These are phyloP conservation scores for Thymelicus sylvestris DNA, from an alignment of 2,888 invertebrate genomes.

Conservation along the genomic window DNA sequence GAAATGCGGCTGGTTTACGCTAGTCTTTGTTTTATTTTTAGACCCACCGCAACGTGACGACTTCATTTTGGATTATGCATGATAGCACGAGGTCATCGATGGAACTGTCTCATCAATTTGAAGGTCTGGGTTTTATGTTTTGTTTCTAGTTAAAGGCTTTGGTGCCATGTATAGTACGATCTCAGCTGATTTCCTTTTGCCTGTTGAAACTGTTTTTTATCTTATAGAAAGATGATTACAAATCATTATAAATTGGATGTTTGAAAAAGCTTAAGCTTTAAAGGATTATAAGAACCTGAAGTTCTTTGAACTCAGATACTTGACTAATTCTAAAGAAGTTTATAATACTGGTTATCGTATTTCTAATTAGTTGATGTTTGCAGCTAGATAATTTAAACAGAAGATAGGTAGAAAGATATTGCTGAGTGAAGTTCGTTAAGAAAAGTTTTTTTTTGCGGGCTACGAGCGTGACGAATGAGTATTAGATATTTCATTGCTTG, in stretches of 20 bases:
- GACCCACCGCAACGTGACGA: slow-evolving; percentile 14
- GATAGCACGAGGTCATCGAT: background rate
- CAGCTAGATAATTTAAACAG: background rate
- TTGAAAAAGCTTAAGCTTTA: no score
- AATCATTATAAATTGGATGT: no score
- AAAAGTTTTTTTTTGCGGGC: slow-evolving; percentile 6
- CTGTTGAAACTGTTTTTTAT: background rate
- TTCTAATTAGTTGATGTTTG: slow-evolving; percentile 20
- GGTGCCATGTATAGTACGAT: no score
- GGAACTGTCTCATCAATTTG: background rate
- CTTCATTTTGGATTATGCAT: slow-evolving; percentile 16
- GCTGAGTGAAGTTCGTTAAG: background rate
- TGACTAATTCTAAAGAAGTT: slow-evolving; percentile 28
- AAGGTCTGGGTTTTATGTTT: background rate
- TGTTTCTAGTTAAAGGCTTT: background rate
- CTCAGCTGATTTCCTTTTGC: background rate
- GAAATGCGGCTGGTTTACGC: slow-evolving; percentile 25
- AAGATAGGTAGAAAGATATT: slow-evolving; percentile 10
- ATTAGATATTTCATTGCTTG: slow-evolving; percentile 7
- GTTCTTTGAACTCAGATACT: slow-evolving; percentile 24
- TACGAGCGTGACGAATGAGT: slow-evolving; percentile 5
- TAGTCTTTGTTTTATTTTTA: slow-evolving; percentile 22
- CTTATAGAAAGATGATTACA: no score
- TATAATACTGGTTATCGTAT: slow-evolving; percentile 20
- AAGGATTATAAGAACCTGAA: slow-evolving; percentile 9